Percentiles rank a stretch among this genome's conserved stretches.
phyloP scores from a whole-genome alignment of 2,888 invertebrate genomes.

The Drosophila infuscata region DNA sequence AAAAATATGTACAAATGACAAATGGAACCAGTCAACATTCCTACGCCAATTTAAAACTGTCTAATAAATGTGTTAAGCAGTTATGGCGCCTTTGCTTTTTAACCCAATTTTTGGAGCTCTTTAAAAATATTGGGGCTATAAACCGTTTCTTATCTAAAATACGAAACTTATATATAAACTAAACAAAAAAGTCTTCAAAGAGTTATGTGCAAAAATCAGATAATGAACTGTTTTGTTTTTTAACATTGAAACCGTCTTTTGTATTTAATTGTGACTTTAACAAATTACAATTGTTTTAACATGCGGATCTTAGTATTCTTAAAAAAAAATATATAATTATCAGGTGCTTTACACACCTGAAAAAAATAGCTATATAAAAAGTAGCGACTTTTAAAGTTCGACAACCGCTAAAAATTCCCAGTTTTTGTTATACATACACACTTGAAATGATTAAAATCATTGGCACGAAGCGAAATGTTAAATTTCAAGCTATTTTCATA shows the following conservation, averaged over 20 bases:
- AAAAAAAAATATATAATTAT: background rate
- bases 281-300: too few species aligned
- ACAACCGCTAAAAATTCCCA: background rate
- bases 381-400: background rate
- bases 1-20: background rate
- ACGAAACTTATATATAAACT: background rate
- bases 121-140: background rate
- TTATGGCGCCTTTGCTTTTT: background rate
- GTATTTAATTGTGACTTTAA: too few species aligned
- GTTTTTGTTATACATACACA: slow-evolving; percentile 16
- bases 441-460: slow-evolving; percentile 24
- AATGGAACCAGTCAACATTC: background rate
- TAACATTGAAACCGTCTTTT: too few species aligned
- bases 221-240: too few species aligned
- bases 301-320: background rate
- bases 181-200: too few species aligned
- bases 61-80: background rate
- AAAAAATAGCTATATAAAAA: background rate
- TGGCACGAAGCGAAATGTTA: slow-evolving; percentile 12
- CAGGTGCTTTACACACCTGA: background rate
- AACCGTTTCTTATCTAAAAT: background rate
- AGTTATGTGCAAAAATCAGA: too few species aligned
- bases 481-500: slow-evolving; percentile 14
- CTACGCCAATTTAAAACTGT: background rate
- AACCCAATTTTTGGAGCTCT: background rate